Evolutionary conservation across 2,888 invertebrate genomes (phyloP).

Genomic region (Erebia ligea): DNA sequence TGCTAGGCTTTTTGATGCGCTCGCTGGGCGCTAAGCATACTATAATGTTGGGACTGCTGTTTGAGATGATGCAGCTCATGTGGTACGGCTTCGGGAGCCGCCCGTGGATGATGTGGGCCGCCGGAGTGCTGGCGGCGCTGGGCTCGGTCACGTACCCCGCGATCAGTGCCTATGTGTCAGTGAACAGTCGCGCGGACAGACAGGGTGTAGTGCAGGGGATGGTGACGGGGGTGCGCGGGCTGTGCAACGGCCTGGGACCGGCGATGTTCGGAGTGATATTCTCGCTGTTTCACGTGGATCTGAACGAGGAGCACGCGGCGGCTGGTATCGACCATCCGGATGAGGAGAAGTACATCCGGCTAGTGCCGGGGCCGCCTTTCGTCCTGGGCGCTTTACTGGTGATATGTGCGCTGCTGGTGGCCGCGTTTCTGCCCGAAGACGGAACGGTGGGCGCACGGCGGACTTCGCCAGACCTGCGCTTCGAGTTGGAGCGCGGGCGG

Average conservation of each 20-base stretch:
- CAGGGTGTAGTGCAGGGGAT: constrained; percentile 98
- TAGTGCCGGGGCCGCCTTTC: constrained; percentile 99
- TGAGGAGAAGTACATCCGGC: constrained; percentile 84
- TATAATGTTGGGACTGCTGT: constrained; percentile 97
- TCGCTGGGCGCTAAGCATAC: constrained; percentile 97
- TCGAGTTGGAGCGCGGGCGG: constrained; percentile 91
- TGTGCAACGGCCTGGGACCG: constrained; percentile 99
- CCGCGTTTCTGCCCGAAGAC: constrained; percentile 92
- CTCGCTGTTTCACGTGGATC: constrained; percentile 98
- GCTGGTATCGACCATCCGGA: constrained; percentile 56
- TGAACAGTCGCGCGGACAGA: constrained; percentile 98
- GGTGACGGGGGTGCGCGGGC: constrained; percentile 98
- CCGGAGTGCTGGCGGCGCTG: constrained; percentile 97
- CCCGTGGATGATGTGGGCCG: constrained; percentile 99
- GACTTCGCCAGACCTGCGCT: constrained; percentile 89
- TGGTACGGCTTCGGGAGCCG: constrained; percentile 99
- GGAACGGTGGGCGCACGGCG: constrained; percentile 63
- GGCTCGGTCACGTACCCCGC: constrained; percentile 99
- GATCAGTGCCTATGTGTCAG: constrained; percentile 98
- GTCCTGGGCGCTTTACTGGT: constrained; percentile 98
- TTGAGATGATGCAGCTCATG: constrained; percentile 98
- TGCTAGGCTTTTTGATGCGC: constrained; percentile 91
- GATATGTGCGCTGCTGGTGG: constrained; percentile 96
- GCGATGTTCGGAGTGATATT: constrained; percentile 99
- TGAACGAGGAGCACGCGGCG: constrained; percentile 88